Evolutionary conservation across 2,888 invertebrate species (phyloP).

Genomic region (Dyspetes luteomarginatus): DNA sequence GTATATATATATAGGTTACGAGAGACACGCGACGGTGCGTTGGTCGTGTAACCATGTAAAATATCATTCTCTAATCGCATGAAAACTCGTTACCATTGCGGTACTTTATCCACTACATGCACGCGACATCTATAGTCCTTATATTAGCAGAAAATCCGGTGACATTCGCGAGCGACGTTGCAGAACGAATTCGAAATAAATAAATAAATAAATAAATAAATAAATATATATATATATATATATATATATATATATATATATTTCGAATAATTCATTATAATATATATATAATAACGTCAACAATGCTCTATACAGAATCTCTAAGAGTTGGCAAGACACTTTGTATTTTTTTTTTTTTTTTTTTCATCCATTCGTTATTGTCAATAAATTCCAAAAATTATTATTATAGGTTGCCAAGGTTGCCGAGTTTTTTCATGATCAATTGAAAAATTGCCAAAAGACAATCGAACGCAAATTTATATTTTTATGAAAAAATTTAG

Average conservation of each 20-base stretch:
- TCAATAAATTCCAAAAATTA: too few relatives aligned
- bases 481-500: too few relatives aligned
- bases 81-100: slow-evolving; percentile 6
- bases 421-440: too few relatives aligned
- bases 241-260: neutral
- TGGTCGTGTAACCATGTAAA: slow-evolving; percentile 9
- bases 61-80: slow-evolving; percentile 21
- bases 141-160: slow-evolving; percentile 62
- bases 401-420: too few relatives aligned
- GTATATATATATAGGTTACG: neutral
- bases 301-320: too few relatives aligned
- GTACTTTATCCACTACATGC: neutral
- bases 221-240: slow-evolving; percentile 8
- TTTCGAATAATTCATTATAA: too few relatives aligned
- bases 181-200: slow-evolving; percentile 57
- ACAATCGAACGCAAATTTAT: too few relatives aligned
- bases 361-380: too few relatives aligned
- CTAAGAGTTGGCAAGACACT: too few relatives aligned
- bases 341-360: too few relatives aligned
- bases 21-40: neutral
- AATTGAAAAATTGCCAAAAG: too few relatives aligned
- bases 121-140: neutral
- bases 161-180: slow-evolving; percentile 64
- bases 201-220: neutral
- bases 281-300: too few relatives aligned